These are phyloP conservation scores for Piliocolobus tephrosceles DNA, from an alignment of 2,113 vertebrate species.

Conservation along the genomic window DNA sequence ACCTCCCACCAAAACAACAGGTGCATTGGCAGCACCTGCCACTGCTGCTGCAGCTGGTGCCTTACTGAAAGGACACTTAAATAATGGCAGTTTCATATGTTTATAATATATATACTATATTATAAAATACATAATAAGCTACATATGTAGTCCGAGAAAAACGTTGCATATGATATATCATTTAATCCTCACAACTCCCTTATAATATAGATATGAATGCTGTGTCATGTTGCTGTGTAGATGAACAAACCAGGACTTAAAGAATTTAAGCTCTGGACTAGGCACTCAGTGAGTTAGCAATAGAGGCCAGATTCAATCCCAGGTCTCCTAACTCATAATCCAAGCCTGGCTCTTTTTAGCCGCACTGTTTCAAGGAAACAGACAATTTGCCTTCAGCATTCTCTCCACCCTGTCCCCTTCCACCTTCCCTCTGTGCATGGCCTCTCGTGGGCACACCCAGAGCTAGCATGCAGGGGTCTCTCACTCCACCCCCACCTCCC, in stretches of 20 bases:
- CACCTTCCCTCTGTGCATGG: neutral
- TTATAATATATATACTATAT: neutral
- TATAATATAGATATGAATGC: neutral
- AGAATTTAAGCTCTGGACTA: neutral
- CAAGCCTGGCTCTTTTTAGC: neutral
- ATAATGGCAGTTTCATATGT: neutral
- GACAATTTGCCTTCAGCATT: no score
- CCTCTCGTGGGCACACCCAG: neutral
- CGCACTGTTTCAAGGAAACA: neutral
- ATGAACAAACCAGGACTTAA: neutral
- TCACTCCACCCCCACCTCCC: accelerated
- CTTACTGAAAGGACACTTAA: neutral
- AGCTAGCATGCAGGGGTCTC: accelerated
- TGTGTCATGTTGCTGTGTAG: neutral
- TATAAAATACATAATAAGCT: neutral
- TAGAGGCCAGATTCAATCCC: neutral
- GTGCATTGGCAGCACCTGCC: neutral
- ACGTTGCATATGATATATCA: neutral
- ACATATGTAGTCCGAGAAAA: neutral
- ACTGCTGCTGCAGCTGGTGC: neutral
- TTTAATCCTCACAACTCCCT: neutral
- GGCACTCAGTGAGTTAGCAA: neutral
- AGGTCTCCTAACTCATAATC: neutral
- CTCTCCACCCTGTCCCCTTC: neutral
- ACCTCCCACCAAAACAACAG: conserved; percentile 63